Base-by-base conservation (phyloP, 2,888 invertebrate genomes). In the Ptilodon capucinus region DNA sequence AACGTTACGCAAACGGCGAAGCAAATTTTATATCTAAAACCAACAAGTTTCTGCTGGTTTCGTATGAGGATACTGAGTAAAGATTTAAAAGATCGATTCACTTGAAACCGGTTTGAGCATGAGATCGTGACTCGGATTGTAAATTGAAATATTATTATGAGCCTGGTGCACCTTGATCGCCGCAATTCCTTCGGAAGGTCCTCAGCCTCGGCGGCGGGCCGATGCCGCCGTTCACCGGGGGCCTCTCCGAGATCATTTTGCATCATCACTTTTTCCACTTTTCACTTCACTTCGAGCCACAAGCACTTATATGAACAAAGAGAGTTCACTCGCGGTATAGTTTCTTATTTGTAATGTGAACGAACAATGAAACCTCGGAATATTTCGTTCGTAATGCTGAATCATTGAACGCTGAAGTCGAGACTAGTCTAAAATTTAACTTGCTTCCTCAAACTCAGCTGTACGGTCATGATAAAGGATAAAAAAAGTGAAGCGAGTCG, bases 131-230 rank as follows among this genome's bases (percentile, higher is more conserved):
- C 50, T 67, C 53, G 50, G 60, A 54, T 64, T 50, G 51, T 51
- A 53, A 53, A 57, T 60, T 67, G 48, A 48, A 61, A 57, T 65
- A 60, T 64, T 58, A 61, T 60, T 60, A 57, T 64, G 51, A 71
- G 70, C 71, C 69, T 76, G 71, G 62, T 78, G 76, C 81, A 91
- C 91, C 91, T 91, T 91, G 91, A 76, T 93, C 93, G 70, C 92
- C 93, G 64, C 92, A 91, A 73, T 92, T 91, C 72, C 92, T 84
- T 64, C 93, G 86, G 46, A 92, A 89, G 66, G 90, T 91, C 73
- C 90, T 81, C 54, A 89, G 89, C 78, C 88, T 85, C 65, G 86
- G 83, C 58, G 80, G 80, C 40, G 75, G 77, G n/a, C 86, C 71
- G 76, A 82, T 71, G 76, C 90, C 77, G 79, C 91, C 78, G 63